phyloP scores from a whole-genome alignment of 2,888 invertebrate genomes.

The Orthosia incerta region DNA sequence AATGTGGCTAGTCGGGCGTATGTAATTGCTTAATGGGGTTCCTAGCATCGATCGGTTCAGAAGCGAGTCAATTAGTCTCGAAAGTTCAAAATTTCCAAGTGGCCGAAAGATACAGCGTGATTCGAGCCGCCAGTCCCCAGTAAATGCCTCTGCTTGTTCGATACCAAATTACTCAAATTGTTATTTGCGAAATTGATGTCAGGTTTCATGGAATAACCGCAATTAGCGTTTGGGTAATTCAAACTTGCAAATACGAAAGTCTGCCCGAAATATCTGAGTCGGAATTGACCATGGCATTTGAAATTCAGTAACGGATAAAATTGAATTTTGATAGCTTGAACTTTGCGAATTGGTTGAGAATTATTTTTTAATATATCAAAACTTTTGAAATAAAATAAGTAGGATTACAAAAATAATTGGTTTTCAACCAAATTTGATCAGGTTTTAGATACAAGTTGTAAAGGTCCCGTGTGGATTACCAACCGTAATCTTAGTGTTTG shows the following conservation, averaged over 20 bases:
- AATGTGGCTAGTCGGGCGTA: slow-evolving; percentile 50
- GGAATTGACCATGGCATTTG: slow-evolving; percentile 55
- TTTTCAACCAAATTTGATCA: slow-evolving; percentile 29
- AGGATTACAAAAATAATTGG: slow-evolving; percentile 34
- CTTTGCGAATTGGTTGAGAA: slow-evolving; percentile 33
- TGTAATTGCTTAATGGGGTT: slow-evolving; percentile 62
- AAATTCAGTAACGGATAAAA: slow-evolving; percentile 42
- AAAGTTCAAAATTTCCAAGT: slow-evolving; percentile 62
- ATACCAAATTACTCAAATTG: slow-evolving; percentile 77
- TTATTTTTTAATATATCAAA: slow-evolving; percentile 30
- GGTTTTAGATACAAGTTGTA: slow-evolving; percentile 29
- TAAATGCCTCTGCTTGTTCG: slow-evolving; percentile 55
- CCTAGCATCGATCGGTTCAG: slow-evolving; percentile 58
- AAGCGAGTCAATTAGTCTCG: slow-evolving; percentile 61
- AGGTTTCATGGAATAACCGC: slow-evolving; percentile 74
- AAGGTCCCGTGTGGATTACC: slow-evolving; percentile 28
- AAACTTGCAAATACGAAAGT: slow-evolving; percentile 71
- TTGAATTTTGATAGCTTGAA: slow-evolving; percentile 48
- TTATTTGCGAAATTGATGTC: slow-evolving; percentile 77
- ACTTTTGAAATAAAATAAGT: slow-evolving; percentile 17
- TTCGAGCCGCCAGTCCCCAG: slow-evolving; percentile 51
- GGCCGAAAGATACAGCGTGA: slow-evolving; percentile 59
- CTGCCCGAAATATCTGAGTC: slow-evolving; percentile 53
- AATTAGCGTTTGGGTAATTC: slow-evolving; percentile 72
- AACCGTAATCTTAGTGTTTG: slow-evolving; percentile 36